A percentile compares a stretch with the other conserved stretches of the same genome.
Evolutionary conservation across 2,888 invertebrate genomes (phyloP).

Genomic region (Acrobasis repandana): DNA sequence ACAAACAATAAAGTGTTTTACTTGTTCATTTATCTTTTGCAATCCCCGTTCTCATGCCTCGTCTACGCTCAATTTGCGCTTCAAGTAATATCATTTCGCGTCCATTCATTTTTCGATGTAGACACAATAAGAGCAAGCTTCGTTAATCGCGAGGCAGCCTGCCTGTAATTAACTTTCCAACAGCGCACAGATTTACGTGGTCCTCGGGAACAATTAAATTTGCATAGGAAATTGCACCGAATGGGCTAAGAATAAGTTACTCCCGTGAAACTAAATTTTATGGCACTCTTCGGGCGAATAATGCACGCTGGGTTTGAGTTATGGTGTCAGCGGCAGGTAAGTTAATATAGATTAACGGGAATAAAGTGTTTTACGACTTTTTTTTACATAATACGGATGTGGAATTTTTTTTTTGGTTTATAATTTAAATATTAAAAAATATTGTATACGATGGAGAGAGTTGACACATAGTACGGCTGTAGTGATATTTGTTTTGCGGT

Average conservation of each 20-base stretch:
- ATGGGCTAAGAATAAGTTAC: constrained; percentile 77
- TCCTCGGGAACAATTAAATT: constrained; percentile 81
- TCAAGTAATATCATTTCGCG: constrained; percentile 58
- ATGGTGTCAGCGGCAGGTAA: constrained; percentile 32
- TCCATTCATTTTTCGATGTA: constrained; percentile 68
- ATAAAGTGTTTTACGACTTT: background rate
- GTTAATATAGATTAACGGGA: constrained; percentile 23
- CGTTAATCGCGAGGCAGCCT: constrained; percentile 74
- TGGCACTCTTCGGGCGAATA: constrained; percentile 48
- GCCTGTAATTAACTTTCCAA: constrained; percentile 79
- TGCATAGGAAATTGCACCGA: constrained; percentile 81
- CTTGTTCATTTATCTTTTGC: background rate
- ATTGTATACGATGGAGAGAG: no score
- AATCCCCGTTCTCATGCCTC: constrained; percentile 14
- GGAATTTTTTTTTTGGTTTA: no score
- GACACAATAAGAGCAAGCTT: constrained; percentile 74
- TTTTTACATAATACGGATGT: background rate
- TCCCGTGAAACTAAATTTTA: constrained; percentile 68
- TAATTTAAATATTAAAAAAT: no score
- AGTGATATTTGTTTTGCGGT: no score
- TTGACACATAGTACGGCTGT: no score
- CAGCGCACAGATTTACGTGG: constrained; percentile 78
- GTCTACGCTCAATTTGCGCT: constrained; percentile 45
- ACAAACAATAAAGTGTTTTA: no score
- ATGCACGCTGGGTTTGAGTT: constrained; percentile 14